Base-by-base conservation (phyloP, 1,140 invertebrate genomes). In the Pogonomyrmex californicus region DNA sequence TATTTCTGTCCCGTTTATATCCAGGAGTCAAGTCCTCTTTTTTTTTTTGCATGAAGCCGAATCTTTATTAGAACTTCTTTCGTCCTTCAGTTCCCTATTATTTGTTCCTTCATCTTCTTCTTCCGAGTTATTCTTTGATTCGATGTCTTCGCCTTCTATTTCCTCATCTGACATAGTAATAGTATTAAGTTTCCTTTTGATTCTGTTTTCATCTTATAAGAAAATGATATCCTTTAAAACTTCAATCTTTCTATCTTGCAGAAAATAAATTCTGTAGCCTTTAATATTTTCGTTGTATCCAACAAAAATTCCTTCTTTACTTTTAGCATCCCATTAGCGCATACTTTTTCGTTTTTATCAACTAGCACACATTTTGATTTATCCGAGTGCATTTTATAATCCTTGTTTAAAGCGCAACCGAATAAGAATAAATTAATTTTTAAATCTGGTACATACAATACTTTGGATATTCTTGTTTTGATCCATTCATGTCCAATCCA, bases 401-500 rank as follows among this genome's bases (percentile, higher is more conserved):
- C 60, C 71, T 86, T 86, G 51, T 86, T 71, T 1, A 79, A 12
- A n/a, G 71, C 85, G 17, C 73, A 51, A 9, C 65, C 51, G 14
- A 85, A 14, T 1, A 78, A 88, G 49, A 87, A 88, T 5, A 88
- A 49, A 49, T 87, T 90, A 68, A 36, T 88, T 56, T 81, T 83
- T 63, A 87, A 56, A 23, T 95, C 90, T 0, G 94, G 94, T 38
- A 94, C 92, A 86, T 85, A 94, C 60, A 94, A 75, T 0, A 95
- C 94, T 76, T 94, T 92, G 1, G 92, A 70, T n/a, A 94, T 86
- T 87, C 87, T 12, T 9, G 76, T 85, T 0, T 63, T 10, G 38
- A 54, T 60, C 88, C 87, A 92, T 6, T 78, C 51, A 0, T 65
- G 51, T 36, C 86, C 86, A 47, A 91, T 71, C 54, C 58, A 81